Base-by-base conservation (phyloP, 2,113 vertebrate species). In the Apaloderma vittatum region DNA sequence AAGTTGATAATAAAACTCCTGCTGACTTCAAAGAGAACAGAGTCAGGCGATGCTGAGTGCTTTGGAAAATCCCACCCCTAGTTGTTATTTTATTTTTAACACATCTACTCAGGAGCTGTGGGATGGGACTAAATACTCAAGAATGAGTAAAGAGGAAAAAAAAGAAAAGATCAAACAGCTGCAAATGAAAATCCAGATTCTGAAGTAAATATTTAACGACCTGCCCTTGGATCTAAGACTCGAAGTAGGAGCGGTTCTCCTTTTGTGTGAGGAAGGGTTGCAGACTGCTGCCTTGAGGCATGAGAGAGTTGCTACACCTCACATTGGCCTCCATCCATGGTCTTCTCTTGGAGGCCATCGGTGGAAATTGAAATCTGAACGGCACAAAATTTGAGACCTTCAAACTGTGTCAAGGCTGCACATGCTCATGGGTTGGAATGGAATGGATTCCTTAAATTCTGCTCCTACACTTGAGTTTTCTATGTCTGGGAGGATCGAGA, bases 31-130 rank as follows among this genome's bases (percentile, higher is more conserved):
- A 95, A 97, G 88, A 81, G 92, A 89, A 91, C 24, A 66, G 75
- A 92, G 86, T 30, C 75, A 72, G 88, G 70, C 72, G 4, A 78
- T n/a, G 70, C 75, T 4, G 72, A 91, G 62, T 40, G 73, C 94
- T 95, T 97, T 91, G 92, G 92, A 97, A 97, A 97, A 97, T 96
- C 96, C 97, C 91, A 91, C 92, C 92, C 88, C 68, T 92, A 63
- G 83, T 84, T 97, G 88, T 94, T 93, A 79, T 86, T 96, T 97
- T 92, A 61, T 89, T 95, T 94, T 91, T 97, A 65, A 94, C 52
- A 21, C 79, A 17, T 93, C 83, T 72, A 66, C 86, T 84, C 76
- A 72, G 86, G 65, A 92, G 52, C 70, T 89, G 68, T 72, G 76
- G 88, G 94, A 89, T 78, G 83, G 78, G 74, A 59, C 92, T 92